A percentile compares a stretch with the other conserved stretches of the same genome.
These are phyloP conservation scores for Anableps anableps DNA, from an alignment of 2,797 vertebrate species.

Conservation along the genomic window DNA sequence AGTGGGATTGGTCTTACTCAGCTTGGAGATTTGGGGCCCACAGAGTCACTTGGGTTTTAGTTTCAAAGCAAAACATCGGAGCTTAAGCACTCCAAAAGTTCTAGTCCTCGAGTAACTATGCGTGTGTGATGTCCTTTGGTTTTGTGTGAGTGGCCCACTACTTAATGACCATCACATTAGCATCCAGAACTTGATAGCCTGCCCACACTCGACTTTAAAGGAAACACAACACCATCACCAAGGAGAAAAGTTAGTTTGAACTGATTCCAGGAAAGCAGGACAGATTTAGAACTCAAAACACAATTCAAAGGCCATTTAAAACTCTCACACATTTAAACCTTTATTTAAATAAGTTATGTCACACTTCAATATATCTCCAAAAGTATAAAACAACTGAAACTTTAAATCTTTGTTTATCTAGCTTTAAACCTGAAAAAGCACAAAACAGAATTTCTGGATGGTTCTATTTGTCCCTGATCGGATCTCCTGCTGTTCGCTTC, in stretches of 20 bases:
- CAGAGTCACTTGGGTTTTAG: constrained; percentile 67
- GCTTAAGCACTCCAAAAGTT: constrained; percentile 51
- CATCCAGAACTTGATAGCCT: constrained; percentile 61
- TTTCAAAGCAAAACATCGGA: constrained; percentile 78
- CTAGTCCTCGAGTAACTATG: constrained; percentile 43
- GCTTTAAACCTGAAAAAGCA: constrained; percentile 24
- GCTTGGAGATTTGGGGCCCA: constrained; percentile 69
- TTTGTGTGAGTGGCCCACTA: constrained; percentile 62
- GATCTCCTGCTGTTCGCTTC: constrained; percentile 42
- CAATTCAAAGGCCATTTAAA: constrained; percentile 4
- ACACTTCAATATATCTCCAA: background rate
- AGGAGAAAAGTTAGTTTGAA: constrained; percentile 48
- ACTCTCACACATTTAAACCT: background rate
- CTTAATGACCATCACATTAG: constrained; percentile 68
- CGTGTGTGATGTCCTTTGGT: constrained; percentile 18
- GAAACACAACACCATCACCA: constrained; percentile 45
- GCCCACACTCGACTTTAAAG: constrained; percentile 41
- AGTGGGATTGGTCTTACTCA: constrained; percentile 62
- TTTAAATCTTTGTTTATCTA: background rate
- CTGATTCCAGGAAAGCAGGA: constrained; percentile 31
- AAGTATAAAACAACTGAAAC: background rate
- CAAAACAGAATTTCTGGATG: constrained; percentile 18
- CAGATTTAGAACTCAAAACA: constrained; percentile 36
- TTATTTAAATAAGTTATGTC: background rate
- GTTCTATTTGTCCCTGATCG: constrained; percentile 20